phyloP scores from a whole-genome alignment of 1,140 invertebrate genomes.

The Musca vetustissima region DNA sequence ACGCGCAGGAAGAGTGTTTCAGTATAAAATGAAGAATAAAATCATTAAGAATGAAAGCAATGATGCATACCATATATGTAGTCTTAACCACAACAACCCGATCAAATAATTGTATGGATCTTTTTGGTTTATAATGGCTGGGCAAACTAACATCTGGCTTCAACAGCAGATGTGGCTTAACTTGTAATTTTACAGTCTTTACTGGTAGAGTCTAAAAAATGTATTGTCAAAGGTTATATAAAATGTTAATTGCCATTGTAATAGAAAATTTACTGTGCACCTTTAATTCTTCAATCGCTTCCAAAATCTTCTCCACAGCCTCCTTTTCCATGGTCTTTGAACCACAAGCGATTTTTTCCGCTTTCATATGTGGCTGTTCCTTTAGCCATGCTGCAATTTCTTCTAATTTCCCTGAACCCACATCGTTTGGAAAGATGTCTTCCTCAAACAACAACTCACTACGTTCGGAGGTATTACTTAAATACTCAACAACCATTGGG shows the following conservation, averaged over 20 bases:
- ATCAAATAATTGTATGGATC: conserved; percentile 77
- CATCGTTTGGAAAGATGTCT: conserved; percentile 63
- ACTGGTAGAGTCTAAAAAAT: conserved; percentile 44
- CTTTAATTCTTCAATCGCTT: conserved; percentile 60
- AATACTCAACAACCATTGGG: conserved; percentile 74
- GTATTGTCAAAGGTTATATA: too few relatives aligned
- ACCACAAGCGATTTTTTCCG: conserved; percentile 67
- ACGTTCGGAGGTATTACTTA: conserved; percentile 50
- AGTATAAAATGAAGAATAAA: too few relatives aligned
- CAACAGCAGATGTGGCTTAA: conserved; percentile 77
- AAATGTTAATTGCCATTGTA: neutral
- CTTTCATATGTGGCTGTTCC: conserved; percentile 62
- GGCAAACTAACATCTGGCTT: conserved; percentile 59
- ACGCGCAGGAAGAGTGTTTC: too few relatives aligned
- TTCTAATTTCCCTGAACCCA: conserved; percentile 57
- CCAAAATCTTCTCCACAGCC: conserved; percentile 66
- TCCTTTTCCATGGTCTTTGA: conserved; percentile 70
- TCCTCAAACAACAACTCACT: conserved; percentile 64
- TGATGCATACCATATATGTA: conserved; percentile 64
- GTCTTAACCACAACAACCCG: conserved; percentile 77
- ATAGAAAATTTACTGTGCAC: conserved; percentile 15
- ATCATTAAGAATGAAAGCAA: neutral
- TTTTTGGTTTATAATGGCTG: conserved; percentile 36
- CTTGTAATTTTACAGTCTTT: conserved; percentile 69
- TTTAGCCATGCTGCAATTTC: conserved; percentile 73